Evolutionary conservation across 2,113 vertebrate genomes (phyloP).

Genomic region (Odobenus rosmarus): DNA sequence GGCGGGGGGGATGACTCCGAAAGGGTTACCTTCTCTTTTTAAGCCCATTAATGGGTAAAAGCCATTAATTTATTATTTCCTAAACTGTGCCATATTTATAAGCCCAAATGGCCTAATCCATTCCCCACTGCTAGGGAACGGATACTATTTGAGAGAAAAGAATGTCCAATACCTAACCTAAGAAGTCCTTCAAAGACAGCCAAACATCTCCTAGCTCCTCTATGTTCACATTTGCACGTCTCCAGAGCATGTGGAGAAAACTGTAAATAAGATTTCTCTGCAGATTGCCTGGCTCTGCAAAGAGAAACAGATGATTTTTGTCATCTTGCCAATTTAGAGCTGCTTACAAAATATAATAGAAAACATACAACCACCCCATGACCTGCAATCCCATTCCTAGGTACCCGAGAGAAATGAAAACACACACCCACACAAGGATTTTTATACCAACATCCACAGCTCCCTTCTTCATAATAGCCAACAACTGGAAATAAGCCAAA

Average conservation of each 20-base stretch:
- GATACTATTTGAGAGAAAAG: not conserved
- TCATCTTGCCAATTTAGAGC: not conserved
- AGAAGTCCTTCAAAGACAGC: not conserved
- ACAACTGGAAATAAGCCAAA: not conserved
- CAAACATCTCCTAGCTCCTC: not conserved
- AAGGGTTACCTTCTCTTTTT: not conserved
- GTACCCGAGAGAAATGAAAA: not conserved
- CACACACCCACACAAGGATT: not conserved
- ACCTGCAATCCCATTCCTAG: not conserved
- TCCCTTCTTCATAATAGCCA: not conserved
- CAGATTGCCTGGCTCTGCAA: not conserved
- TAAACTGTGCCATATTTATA: not conserved
- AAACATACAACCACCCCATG: not conserved
- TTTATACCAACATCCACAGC: fast-evolving
- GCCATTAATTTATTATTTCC: not conserved
- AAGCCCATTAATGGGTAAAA: not conserved
- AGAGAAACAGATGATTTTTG: not conserved
- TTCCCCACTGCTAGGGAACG: fast-evolving
- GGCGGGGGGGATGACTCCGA: not conserved
- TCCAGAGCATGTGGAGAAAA: not conserved
- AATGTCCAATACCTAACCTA: not conserved
- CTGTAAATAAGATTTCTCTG: not conserved
- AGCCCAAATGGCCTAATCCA: not conserved
- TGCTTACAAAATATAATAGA: not conserved
- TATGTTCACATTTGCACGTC: not conserved